These are phyloP conservation scores for Ligdia adustata DNA, from an alignment of 2,888 invertebrate species.

Conservation along the genomic window DNA sequence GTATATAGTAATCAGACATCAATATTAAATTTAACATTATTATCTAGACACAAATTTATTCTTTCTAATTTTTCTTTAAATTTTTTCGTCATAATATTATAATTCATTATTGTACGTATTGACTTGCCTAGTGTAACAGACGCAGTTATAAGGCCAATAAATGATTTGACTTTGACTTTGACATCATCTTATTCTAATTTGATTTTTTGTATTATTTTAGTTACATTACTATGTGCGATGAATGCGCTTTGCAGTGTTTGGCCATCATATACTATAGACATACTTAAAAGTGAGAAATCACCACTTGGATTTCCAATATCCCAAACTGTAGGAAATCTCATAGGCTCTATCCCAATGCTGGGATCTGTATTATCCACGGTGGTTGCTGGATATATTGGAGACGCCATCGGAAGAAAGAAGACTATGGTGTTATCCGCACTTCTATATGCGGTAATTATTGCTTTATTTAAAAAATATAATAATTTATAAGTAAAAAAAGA, in stretches of 20 bases:
- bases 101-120: no score
- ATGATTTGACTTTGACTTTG: no score
- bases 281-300: slow-evolving; percentile 39
- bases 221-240: slow-evolving; percentile 35
- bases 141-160: no score
- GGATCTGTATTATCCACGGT: slow-evolving; percentile 39
- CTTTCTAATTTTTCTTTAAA: no score
- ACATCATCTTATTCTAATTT: neutral
- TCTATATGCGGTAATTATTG: slow-evolving; percentile 40
- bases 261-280: slow-evolving; percentile 46
- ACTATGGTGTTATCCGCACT: slow-evolving; percentile 40
- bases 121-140: no score
- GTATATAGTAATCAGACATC: no score
- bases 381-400: slow-evolving; percentile 36
- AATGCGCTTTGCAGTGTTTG: slow-evolving; percentile 39
- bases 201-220: slow-evolving; percentile 35
- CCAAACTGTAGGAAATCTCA: slow-evolving; percentile 38
- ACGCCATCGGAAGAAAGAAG: slow-evolving; percentile 48
- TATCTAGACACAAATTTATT: no score
- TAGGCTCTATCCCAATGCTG: slow-evolving; percentile 47
- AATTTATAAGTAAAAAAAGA: no score
- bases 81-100: no score
- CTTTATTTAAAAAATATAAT: no score
- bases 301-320: slow-evolving; percentile 43
- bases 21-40: no score